phyloP scores from a whole-genome alignment of 2,888 invertebrate genomes.

The Eilema sororculum region DNA sequence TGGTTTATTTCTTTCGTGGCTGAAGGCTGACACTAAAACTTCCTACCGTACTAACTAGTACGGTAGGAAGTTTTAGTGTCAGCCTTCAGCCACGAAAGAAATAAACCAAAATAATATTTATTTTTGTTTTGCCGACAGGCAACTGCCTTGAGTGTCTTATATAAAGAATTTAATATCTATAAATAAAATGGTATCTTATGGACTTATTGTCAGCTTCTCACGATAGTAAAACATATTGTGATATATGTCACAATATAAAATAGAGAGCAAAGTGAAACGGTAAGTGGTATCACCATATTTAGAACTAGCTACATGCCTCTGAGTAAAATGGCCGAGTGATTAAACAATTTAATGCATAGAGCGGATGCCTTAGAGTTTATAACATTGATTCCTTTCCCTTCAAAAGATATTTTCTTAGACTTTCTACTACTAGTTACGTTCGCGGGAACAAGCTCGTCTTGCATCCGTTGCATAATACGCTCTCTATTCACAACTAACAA shows the following conservation, averaged over 20 bases:
- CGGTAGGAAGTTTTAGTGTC: not conserved
- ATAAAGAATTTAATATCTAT: not conserved
- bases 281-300: conserved; percentile 30
- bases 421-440: conserved; percentile 65
- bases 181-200: not conserved
- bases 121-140: too few relatives aligned
- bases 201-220: not conserved
- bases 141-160: not conserved
- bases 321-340: conserved; percentile 46
- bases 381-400: conserved; percentile 62
- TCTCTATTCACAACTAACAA: conserved; percentile 39
- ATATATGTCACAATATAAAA: not conserved
- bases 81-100: not conserved
- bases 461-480: conserved; percentile 62
- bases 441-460: conserved; percentile 59
- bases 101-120: too few relatives aligned
- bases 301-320: conserved; percentile 36
- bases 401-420: conserved; percentile 50
- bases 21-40: not conserved
- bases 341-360: conserved; percentile 36
- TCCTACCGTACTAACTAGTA: not conserved
- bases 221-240: not conserved
- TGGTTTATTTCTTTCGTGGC: not conserved
- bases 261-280: conserved; percentile 13
- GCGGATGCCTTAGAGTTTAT: conserved; percentile 54